Evolutionary conservation across 2,113 vertebrate species (phyloP), one percentile per base, ranked within the genome.

Genomic region (Maylandia zebra): DNA sequence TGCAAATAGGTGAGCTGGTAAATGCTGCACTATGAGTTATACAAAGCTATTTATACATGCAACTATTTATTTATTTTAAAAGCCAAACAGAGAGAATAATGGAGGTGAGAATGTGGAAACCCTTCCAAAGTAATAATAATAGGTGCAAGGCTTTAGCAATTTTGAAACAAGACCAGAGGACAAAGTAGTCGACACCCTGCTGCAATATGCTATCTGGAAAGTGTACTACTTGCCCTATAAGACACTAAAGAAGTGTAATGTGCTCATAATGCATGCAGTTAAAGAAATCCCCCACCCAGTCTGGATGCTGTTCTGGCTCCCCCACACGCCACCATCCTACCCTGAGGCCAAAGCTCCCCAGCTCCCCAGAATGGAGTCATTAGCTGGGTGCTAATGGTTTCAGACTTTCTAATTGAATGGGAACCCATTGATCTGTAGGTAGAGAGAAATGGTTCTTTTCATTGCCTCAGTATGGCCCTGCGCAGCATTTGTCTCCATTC

Each of bases 341-440:
- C 94, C 95, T 13, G 83, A 92, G 94, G 93, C 93, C 90, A 94
- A 88, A 90, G 87, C 93, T 93, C 91, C 93, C 83, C 93, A 94
- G 93, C 91, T 95, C 92, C 90, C 91, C 85, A 94, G 95, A 95
- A 96, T 93, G 89, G 94, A 95, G 94, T 96, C 95, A 96, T 96
- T 96, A 96, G 94, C 92, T 85, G 89, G 91, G 97, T 98, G 97
- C 95, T 98, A 98, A 98, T 99, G 98, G 98, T 97, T 98, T 98
- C 97, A 98, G 97, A 96, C 97, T 97, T 97, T 98, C 97, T 98
- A 98, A 98, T 98, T 98, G 98, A 98, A 98, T 97, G 97, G 97
- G 97, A 98, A 98, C 97, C 97, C 98, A 99, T 98, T 98, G 98
- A 98, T 99, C 98, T 98, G 98, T 97, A 98, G 97, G 97, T 98